Evolutionary conservation across 2,113 vertebrate genomes (phyloP), one percentile per base, ranked within the genome.

Genomic region (Stomatorhinus ivindoensis): DNA sequence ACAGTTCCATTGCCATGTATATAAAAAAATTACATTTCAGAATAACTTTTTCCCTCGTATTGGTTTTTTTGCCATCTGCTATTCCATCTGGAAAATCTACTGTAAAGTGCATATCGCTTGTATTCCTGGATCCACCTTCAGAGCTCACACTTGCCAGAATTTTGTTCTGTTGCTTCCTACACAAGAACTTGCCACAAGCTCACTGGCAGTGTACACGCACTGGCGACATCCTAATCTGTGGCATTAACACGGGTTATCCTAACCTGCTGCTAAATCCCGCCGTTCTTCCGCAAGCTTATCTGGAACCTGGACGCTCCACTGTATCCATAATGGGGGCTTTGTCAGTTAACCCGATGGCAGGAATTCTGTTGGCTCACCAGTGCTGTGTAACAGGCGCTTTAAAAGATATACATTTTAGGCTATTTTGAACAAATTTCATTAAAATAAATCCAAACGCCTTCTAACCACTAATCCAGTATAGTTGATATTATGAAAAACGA

Each of bases 61-160:
- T 39, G 27, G 2, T 35, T 76, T 80, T 76, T 80, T 42, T 80
- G 35, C 73, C 73, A 69, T 80, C 73, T 80, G 31, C 10, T 80
- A 42, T 31, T 69, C 61, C n/a, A 69, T 69, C 61, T 69, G 61
- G 61, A 69, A 69, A 69, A 69, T 69, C 61, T 69, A 27, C 61
- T 31, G 10, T 69, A 69, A 31, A 69, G 61, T 69, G 61, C 31
- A 80, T 80, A 80, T 80, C 73, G 42, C 35, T 69, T 80, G 42
- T 80, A 80, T 80, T 80, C 73, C 73, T 80, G 73, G 73, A 80
- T 42, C 73, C 73, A 39, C 73, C 73, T 80, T 80, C 73, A 19
- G 73, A 42, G 35, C 17, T 80, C 35, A 39, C 5, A 6, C 3
- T 39, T 80, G 73, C 73, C 73, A 80, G 35, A 19, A 80, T 80